Evolutionary conservation across 2,113 vertebrate genomes (phyloP), one percentile per base, ranked within the genome.

Genomic region (Gymnogyps californianus): DNA sequence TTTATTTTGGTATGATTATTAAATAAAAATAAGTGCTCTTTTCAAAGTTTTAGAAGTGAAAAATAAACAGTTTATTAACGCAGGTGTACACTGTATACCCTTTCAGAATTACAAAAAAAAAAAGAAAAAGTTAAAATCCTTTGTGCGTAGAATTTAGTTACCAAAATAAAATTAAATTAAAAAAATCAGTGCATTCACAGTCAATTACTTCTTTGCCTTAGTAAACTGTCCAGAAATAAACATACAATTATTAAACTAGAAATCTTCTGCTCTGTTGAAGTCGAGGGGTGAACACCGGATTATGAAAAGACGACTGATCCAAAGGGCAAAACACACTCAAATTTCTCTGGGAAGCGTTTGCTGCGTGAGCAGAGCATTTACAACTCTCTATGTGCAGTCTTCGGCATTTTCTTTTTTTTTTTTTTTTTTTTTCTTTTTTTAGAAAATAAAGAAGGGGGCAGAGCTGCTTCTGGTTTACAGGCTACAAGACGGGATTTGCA

Each of bases 401-500:
- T 83, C 7, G 9, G 42, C 61, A 38, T 93, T 51, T 59, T 71
- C 51, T 49, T 28, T 66, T 70, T 64, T 59, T 54, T 28, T 26
- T 42, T 5, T 40, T n/a, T n/a, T 16, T 24, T 22, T 49, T 36
- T 69, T 28, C 16, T 87, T 93, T 93, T 95, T 96, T 93, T 93
- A 89, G 79, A 81, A 92, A 59, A 94, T 65, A 66, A 82, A 95
- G 74, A 49, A 17, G 32, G 2, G 4, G 75, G 82, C 78, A 77
- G 67, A 90, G 21, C 61, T 83, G 89, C 92, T 94, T 90, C 57
- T 97, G 90, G 88, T 87, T 96, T 96, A 80, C 89, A 94, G 83
- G 83, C 90, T 96, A 83, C 61, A 55, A 76, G 88, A 96, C 69
- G 4, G 77, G 72, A 95, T 97, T 89, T 97, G 92, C 90, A 97